phyloP scores from a whole-genome alignment of 2,888 invertebrate species.

The Bimastos eiseni region DNA sequence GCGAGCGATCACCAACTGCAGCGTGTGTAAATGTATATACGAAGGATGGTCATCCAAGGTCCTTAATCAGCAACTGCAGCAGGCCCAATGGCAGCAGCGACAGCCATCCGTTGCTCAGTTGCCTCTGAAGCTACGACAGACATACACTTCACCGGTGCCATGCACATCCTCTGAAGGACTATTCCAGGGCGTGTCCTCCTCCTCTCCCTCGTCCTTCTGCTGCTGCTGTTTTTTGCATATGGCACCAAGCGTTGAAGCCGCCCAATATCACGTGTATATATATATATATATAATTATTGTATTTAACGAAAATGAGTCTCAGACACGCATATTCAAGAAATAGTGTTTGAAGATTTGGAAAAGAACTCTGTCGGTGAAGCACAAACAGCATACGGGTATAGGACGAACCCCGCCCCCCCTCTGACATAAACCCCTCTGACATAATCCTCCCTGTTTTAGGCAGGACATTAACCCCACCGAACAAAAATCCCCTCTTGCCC shows the following conservation, averaged over 20 bases:
- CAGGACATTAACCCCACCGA: too few relatives aligned
- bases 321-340: too few relatives aligned
- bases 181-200: background rate
- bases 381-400: too few relatives aligned
- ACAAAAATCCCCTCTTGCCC: too few relatives aligned
- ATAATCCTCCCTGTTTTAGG: too few relatives aligned
- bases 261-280: background rate
- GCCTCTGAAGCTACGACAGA: background rate
- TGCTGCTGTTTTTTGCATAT: background rate
- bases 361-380: too few relatives aligned
- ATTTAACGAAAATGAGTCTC: too few relatives aligned
- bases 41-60: too few relatives aligned
- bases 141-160: background rate
- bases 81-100: background rate
- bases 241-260: background rate
- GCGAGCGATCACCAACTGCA: background rate
- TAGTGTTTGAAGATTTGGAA: too few relatives aligned
- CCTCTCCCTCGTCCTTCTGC: background rate
- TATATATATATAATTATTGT: background rate
- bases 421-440: too few relatives aligned
- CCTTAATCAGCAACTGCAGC: background rate
- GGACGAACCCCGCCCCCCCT: too few relatives aligned
- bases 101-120: background rate
- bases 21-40: background rate
- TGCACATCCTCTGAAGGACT: constrained; percentile 5